Conservation (phyloP, 92 coral and sea anemone genomes). For the Palythoa grandiflora region DNA sequence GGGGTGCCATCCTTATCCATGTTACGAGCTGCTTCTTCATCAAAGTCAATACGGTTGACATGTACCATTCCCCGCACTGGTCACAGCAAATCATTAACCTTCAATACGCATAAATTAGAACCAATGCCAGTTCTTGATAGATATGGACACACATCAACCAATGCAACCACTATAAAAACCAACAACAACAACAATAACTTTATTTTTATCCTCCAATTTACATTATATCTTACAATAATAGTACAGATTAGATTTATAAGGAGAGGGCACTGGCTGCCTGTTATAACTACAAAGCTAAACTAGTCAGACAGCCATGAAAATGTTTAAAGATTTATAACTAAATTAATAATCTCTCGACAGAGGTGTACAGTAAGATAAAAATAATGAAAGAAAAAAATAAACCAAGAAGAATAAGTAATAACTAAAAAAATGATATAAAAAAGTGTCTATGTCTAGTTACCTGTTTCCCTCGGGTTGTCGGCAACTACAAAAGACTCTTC, state of each 20-base stretch:
- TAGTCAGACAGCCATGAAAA: background rate
- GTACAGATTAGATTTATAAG: too few relatives aligned
- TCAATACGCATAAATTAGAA: background rate
- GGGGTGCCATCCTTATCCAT: constrained; percentile 45
- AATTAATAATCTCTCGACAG: constrained; percentile 5
- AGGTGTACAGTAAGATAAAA: background rate
- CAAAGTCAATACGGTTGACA: constrained; percentile 42
- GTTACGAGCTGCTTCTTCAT: constrained; percentile 30
- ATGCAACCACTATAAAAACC: background rate
- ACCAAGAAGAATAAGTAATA: background rate
- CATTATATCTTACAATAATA: too few relatives aligned
- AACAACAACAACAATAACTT: background rate
- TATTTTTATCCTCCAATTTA: too few relatives aligned
- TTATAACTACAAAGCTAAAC: constrained; percentile 2
- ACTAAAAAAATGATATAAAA: too few relatives aligned
- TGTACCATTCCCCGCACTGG: constrained; percentile 58
- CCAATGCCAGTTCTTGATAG: background rate
- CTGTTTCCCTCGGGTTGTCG: background rate
- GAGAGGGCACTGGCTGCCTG: too few relatives aligned
- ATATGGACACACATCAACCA: background rate
- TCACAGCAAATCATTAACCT: constrained; percentile 49
- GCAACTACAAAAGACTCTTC: constrained; percentile 38
- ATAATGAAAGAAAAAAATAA: background rate
- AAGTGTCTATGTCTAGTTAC: too few relatives aligned
- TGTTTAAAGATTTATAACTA: background rate